Base-by-base conservation (phyloP, 1,140 invertebrate species). In the Drosophila prosaltans region DNA sequence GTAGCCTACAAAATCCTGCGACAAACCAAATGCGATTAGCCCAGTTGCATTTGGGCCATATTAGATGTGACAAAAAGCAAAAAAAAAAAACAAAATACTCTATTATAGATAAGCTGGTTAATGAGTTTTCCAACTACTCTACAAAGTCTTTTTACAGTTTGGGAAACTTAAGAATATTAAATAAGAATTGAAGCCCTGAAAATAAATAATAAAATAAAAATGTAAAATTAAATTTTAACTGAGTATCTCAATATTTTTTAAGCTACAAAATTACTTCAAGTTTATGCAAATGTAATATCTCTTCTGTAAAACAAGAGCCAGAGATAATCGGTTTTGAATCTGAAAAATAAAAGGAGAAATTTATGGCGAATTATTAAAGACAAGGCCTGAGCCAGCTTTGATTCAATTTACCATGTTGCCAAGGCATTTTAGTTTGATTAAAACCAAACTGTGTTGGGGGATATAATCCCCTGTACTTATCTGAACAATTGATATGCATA, bases 341-440 rank as follows among this genome's bases (percentile, higher is more conserved):
- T 16, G 0, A 24, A 9, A 48, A 48, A 48, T 21, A 24, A 45
- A 48, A 48, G 6, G 41, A 21, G 21, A 1, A 26, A 26, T 51
- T 8, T 10, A 51, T 51, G 3, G 45, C 21, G 8, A 24, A 51
- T 51, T 51, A 51, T 10, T 51, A 40, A 40, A 40, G 10, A 40
- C 9, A 40, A 43, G 11, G 45, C 21, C 45, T 51, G 45, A 51
- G 45, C 32, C 32, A 26, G 21, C 21, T 24, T 24, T 51, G 66
- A 59, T 70, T 81, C 21, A 54, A 59, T 48, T 55, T 72, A 28
- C 39, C 16, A 59, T 24, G 76, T 80, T 88, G 74, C 77, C 77
- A 74, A 26, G 67, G 66, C 74, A 89, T 89, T 89, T 88, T 89
- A 88, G 84, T 88, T 88, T 89, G 84, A 88, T 88, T 88, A 88